Conservation (phyloP, 2,797 vertebrate genomes). For the Sebastiscus albofasciatus region DNA sequence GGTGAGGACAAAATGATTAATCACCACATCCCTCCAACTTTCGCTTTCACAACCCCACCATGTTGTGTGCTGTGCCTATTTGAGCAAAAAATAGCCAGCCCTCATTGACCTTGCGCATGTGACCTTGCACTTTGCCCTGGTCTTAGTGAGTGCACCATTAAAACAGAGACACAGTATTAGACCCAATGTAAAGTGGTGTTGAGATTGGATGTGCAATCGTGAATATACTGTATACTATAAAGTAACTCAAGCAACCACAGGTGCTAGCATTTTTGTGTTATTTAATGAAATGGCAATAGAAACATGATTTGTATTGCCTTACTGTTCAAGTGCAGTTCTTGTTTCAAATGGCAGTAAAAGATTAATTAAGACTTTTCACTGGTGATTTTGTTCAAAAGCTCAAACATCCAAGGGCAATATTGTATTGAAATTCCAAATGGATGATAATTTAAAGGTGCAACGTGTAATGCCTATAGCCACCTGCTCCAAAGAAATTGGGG, state of each 20-base stretch:
- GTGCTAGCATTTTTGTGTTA: neutral
- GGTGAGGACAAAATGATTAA: slow-evolving; percentile 24
- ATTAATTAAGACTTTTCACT: neutral
- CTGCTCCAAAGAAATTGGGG: neutral
- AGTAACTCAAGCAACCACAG: neutral
- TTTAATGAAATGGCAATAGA: neutral
- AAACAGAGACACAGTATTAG: neutral
- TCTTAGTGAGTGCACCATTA: slow-evolving; percentile 12
- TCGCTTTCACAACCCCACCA: neutral
- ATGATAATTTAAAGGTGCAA: neutral
- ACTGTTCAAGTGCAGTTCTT: neutral
- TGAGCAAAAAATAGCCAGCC: slow-evolving; percentile 1
- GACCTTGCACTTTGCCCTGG: slow-evolving; percentile 1
- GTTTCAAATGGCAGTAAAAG: neutral
- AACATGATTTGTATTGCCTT: neutral
- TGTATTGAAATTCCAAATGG: neutral
- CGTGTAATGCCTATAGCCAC: neutral
- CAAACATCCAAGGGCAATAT: neutral
- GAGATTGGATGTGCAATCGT: neutral
- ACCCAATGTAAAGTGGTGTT: neutral
- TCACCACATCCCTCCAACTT: slow-evolving; percentile 3
- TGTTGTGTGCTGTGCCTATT: neutral
- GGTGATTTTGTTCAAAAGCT: neutral
- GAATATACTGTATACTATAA: neutral
- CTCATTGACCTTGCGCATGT: slow-evolving; percentile 23